Evolutionary conservation across 2,113 vertebrate genomes (phyloP).

Genomic region (Eptesicus fuscus): DNA sequence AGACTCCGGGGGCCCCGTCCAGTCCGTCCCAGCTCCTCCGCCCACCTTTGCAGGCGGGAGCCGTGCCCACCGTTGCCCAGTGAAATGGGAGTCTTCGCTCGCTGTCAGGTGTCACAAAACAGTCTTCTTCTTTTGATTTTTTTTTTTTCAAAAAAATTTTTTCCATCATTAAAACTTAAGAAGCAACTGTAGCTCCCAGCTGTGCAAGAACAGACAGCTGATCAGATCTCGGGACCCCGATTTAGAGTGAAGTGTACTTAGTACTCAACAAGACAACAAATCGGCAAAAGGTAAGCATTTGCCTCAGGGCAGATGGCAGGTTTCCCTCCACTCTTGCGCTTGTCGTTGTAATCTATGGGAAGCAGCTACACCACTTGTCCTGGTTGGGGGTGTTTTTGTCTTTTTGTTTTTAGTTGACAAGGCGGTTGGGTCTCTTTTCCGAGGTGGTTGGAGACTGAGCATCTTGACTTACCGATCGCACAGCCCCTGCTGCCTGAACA

Average conservation of each 20-base stretch:
- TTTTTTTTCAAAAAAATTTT: not conserved
- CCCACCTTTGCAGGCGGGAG: too few relatives aligned
- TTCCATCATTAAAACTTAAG: not conserved
- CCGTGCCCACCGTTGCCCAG: too few relatives aligned
- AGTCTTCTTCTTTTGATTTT: not conserved
- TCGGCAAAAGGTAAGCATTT: rapidly evolving
- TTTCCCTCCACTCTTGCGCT: not conserved
- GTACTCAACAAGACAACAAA: not conserved
- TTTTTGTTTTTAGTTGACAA: not conserved
- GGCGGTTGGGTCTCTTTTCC: not conserved
- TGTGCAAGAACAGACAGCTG: not conserved
- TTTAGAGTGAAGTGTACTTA: too few relatives aligned
- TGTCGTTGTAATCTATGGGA: not conserved
- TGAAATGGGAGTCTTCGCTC: not conserved
- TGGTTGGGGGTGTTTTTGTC: not conserved
- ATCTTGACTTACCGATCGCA: too few relatives aligned
- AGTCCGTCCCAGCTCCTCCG: not conserved
- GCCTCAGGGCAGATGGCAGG: not conserved
- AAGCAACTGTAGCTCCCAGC: not conserved
- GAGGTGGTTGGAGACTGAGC: not conserved
- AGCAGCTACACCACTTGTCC: not conserved
- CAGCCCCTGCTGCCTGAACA: not conserved
- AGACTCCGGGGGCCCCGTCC: not conserved
- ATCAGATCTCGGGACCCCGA: not conserved
- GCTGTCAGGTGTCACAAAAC: not conserved